phyloP scores from a whole-genome alignment of 2,113 vertebrate genomes.

The Triplophysa rosa region DNA sequence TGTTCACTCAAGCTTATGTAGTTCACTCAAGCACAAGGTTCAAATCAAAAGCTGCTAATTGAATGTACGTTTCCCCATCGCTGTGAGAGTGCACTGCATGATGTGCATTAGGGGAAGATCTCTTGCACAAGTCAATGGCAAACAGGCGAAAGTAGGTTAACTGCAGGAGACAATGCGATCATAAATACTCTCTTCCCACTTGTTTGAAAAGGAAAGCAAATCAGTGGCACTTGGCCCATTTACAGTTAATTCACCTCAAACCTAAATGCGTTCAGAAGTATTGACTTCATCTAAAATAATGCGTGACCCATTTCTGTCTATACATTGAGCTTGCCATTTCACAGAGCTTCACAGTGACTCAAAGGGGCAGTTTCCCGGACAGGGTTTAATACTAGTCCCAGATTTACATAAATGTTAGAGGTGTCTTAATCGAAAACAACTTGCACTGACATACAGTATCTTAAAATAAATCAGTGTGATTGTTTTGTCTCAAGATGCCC shows the following conservation, averaged over 20 bases:
- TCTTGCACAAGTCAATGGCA: neutral
- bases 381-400: no score
- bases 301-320: constrained; percentile 27
- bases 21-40: neutral
- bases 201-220: constrained; percentile 12
- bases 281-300: constrained; percentile 36
- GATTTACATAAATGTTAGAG: no score
- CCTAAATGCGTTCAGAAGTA: neutral
- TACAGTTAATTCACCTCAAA: constrained; percentile 22
- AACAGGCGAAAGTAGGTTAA: constrained; percentile 17
- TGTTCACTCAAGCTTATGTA: neutral
- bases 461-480: no score
- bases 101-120: constrained; percentile 4
- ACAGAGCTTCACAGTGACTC: neutral
- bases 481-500: no score
- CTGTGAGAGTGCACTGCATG: neutral
- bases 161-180: neutral
- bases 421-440: no score
- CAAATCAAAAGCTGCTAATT: neutral
- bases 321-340: neutral
- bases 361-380: no score
- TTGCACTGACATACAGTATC: no score
- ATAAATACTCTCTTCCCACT: constrained; percentile 1
- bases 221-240: constrained; percentile 40
- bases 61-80: neutral